phyloP scores from a whole-genome alignment of 2,888 invertebrate species.

The Netelia fuscicornis region DNA sequence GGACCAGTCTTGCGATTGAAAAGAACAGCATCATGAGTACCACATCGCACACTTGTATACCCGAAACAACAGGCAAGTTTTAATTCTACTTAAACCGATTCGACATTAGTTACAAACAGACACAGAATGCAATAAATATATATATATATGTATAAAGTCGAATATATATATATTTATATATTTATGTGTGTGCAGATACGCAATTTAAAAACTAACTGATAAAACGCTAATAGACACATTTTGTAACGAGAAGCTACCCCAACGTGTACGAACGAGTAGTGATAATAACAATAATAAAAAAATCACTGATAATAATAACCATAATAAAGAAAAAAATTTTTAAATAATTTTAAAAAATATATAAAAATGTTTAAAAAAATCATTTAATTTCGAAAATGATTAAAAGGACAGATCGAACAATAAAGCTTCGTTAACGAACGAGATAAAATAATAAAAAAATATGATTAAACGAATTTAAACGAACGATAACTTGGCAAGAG shows the following conservation, averaged over 20 bases:
- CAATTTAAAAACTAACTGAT: neutral
- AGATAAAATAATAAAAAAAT: slow-evolving; percentile 15
- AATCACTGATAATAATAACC: neutral
- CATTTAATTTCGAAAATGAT: neutral
- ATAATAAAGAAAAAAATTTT: neutral
- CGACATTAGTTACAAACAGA: neutral
- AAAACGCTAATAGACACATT: neutral
- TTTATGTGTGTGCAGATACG: no score
- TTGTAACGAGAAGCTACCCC: neutral
- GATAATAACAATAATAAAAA: neutral
- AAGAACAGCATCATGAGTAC: slow-evolving; percentile 73
- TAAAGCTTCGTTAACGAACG: neutral
- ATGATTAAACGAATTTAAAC: neutral
- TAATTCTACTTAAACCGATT: neutral
- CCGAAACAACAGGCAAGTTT: slow-evolving; percentile 76
- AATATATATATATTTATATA: no score
- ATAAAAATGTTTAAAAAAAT: neutral
- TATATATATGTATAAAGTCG: neutral
- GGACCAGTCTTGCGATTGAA: slow-evolving; percentile 61
- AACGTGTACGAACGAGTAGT: neutral
- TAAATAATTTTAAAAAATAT: neutral
- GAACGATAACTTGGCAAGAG: neutral
- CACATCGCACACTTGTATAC: slow-evolving; percentile 75
- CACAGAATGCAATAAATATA: neutral
- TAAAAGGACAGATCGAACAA: neutral